A percentile compares a stretch with the other conserved stretches of the same genome.
phyloP scores from a whole-genome alignment of 2,797 vertebrate species.

The Artibeus jamaicensis region DNA sequence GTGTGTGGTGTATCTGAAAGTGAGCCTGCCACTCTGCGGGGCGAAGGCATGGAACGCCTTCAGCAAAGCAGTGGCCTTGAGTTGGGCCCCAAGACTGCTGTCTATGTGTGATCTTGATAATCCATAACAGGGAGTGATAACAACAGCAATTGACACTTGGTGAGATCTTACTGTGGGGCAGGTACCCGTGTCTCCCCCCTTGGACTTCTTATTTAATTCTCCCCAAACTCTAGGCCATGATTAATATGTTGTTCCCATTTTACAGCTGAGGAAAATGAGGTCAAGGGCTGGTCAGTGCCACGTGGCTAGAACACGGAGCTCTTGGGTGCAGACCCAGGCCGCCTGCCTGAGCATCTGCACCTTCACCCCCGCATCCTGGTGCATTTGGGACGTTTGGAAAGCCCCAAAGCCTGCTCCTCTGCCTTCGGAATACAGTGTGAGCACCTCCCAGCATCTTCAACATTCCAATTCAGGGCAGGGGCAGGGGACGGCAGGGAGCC shows the following conservation, averaged over 20 bases:
- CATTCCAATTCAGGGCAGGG: not conserved
- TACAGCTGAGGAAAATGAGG: not conserved
- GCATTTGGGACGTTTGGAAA: not conserved
- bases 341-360: not conserved
- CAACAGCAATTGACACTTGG: accelerated
- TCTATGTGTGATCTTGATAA: no score
- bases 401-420: not conserved
- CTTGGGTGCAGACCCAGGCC: not conserved
- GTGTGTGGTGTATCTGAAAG: not conserved
- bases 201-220: not conserved
- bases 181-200: not conserved
- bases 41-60: not conserved
- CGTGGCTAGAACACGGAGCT: not conserved
- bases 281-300: not conserved
- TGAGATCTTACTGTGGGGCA: not conserved
- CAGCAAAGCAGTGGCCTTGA: not conserved
- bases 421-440: not conserved
- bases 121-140: accelerated
- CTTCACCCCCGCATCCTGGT: accelerated
- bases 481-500: not conserved
- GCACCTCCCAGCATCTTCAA: no score
- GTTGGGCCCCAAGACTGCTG: not conserved
- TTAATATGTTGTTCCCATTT: not conserved
- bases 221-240: not conserved
- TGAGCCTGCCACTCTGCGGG: not conserved